Conservation (phyloP, 2,888 invertebrate species). For the Flexamia atlantica region DNA sequence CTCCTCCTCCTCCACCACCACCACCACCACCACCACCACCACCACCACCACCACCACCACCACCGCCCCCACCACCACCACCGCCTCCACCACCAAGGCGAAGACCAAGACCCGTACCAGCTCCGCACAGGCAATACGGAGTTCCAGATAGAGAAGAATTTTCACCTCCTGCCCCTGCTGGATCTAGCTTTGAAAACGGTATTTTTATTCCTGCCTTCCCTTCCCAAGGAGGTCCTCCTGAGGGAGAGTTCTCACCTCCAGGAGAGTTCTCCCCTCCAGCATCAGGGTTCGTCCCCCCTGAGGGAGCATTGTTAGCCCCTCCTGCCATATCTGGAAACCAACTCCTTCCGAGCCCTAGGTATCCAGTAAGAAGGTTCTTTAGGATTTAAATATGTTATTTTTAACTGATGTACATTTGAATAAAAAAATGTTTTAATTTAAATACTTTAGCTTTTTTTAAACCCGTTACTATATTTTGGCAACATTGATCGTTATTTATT, state of each 20-base stretch:
- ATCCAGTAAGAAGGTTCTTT: neutral
- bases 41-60: slow-evolving; percentile 33
- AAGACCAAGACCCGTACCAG: neutral
- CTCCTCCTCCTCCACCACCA: neutral
- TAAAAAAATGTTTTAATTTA: neutral
- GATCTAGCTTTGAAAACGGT: slow-evolving; percentile 24
- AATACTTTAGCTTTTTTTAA: neutral
- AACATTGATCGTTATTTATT: too few species aligned
- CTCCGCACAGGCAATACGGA: slow-evolving; percentile 18
- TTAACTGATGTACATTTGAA: neutral
- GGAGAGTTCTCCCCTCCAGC: slow-evolving; percentile 35
- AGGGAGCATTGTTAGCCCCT: slow-evolving; percentile 32
- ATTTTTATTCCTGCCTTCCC: slow-evolving; percentile 29
- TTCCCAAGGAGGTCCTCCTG: neutral
- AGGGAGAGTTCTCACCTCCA: slow-evolving; percentile 39
- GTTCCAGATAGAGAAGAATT: slow-evolving; percentile 6
- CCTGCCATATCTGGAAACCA: slow-evolving; percentile 3
- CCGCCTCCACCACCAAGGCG: slow-evolving; percentile 26
- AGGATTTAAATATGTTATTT: neutral
- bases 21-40: slow-evolving; percentile 8
- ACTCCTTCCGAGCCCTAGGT: slow-evolving; percentile 13
- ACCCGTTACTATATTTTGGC: too few species aligned
- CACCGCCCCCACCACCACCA: slow-evolving; percentile 24
- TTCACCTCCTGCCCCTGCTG: slow-evolving; percentile 16
- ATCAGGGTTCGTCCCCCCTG: slow-evolving; percentile 24